These are phyloP conservation scores for Cuniculus paca DNA, from an alignment of 2,797 vertebrate species.

Conservation along the genomic window DNA sequence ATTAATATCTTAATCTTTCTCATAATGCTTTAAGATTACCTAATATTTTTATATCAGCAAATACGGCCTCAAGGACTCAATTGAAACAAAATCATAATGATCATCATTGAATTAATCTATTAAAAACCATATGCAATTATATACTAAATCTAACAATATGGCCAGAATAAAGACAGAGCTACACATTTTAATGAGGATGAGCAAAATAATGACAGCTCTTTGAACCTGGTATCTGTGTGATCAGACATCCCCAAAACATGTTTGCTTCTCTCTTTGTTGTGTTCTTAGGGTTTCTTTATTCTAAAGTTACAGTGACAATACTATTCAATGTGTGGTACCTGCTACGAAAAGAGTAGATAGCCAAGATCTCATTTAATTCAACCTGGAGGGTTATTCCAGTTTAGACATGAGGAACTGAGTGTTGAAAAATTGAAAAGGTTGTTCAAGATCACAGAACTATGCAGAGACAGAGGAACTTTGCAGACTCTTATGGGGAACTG, in stretches of 20 bases:
- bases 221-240: not conserved
- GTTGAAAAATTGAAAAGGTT: not conserved
- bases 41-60: conserved; percentile 67
- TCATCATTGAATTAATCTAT: conserved; percentile 67
- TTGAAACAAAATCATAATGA: conserved; percentile 64
- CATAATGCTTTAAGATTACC: conserved; percentile 72
- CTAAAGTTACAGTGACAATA: not conserved
- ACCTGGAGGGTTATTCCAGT: not conserved
- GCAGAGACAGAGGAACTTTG: not conserved
- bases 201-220: not conserved
- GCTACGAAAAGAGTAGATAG: not conserved
- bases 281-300: not conserved
- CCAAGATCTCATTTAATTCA: not conserved
- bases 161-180: not conserved
- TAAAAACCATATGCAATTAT: conserved; percentile 72
- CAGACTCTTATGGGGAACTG: not conserved
- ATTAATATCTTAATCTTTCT: conserved; percentile 76
- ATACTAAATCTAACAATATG: conserved; percentile 56
- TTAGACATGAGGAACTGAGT: not conserved
- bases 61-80: conserved; percentile 69
- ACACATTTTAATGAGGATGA: conserved; percentile 12
- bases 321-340: not conserved
- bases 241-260: not conserved
- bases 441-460: not conserved
- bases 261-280: not conserved